A percentile compares a stretch with the other conserved stretches of the same genome.
Evolutionary conservation across 2,888 invertebrate genomes (phyloP).

Genomic region (Carabus problematicus): DNA sequence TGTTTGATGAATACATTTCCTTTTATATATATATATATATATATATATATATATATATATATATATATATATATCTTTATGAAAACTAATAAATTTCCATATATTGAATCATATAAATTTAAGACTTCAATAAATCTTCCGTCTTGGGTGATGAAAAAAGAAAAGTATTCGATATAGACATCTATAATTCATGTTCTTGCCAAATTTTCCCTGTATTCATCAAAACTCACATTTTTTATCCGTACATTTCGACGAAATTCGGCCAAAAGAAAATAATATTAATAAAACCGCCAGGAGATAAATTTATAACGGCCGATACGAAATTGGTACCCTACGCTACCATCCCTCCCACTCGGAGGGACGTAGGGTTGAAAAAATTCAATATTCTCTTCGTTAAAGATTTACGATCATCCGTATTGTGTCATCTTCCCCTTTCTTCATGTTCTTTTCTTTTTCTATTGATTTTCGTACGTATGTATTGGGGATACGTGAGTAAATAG

Average conservation of each 20-base stretch:
- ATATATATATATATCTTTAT: too few species aligned
- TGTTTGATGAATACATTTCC: too few species aligned
- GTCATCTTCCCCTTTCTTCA: constrained; percentile 22
- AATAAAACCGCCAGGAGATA: constrained; percentile 30
- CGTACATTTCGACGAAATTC: too few species aligned
- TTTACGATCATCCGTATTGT: constrained; percentile 38
- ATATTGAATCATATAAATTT: too few species aligned
- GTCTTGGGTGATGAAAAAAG: too few species aligned
- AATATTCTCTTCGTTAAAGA: constrained; percentile 34
- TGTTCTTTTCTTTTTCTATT: constrained; percentile 23
- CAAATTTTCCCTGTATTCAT: constrained; percentile 25
- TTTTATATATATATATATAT: too few species aligned
- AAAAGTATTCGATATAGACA: constrained; percentile 14
- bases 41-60: too few species aligned
- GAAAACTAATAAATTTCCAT: too few species aligned
- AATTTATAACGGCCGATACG: constrained; percentile 34
- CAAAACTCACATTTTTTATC: constrained; percentile 16
- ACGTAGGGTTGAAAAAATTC: constrained; percentile 24
- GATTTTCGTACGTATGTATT: constrained; percentile 12
- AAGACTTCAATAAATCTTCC: too few species aligned
- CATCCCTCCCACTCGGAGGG: too few species aligned
- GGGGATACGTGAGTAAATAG: background rate
- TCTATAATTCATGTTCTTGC: constrained; percentile 23
- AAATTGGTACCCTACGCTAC: constrained; percentile 17
- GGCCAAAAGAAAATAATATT: constrained; percentile 29